phyloP scores from a whole-genome alignment of 2,888 invertebrate genomes.

The Deroplatys truncata region DNA sequence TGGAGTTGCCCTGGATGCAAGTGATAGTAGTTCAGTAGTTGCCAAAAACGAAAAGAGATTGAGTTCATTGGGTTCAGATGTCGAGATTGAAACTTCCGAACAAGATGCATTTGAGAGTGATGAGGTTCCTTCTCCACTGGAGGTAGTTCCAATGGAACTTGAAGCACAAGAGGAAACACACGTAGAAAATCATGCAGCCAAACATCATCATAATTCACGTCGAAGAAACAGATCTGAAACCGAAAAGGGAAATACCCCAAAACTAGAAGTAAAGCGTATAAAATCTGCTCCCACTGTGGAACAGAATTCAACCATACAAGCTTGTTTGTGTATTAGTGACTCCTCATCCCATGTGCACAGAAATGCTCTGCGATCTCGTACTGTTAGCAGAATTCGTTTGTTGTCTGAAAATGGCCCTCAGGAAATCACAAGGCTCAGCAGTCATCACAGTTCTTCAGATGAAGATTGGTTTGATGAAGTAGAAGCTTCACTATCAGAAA shows the following conservation, averaged over 20 bases:
- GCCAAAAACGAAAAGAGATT: background rate
- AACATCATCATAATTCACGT: background rate
- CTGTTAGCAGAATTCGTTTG: constrained; percentile 35
- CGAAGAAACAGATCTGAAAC: background rate
- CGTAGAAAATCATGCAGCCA: background rate
- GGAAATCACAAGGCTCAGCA: constrained; percentile 33
- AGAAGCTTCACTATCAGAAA: constrained; percentile 15
- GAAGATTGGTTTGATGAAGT: constrained; percentile 50
- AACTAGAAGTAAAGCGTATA: background rate
- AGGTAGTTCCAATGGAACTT: background rate
- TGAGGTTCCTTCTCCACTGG: background rate
- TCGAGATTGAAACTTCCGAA: background rate
- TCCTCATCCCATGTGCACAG: background rate
- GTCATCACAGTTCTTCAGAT: constrained; percentile 48
- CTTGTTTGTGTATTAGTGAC: background rate
- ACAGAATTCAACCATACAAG: background rate
- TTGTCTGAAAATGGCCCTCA: constrained; percentile 38
- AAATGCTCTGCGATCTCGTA: background rate
- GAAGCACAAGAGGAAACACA: background rate
- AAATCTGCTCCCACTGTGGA: background rate
- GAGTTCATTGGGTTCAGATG: background rate
- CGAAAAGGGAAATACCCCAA: background rate
- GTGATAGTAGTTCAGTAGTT: background rate
- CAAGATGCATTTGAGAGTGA: background rate
- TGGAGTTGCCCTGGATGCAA: background rate